Evolutionary conservation across 2,113 vertebrate genomes (phyloP), one percentile per base, ranked within the genome.

Genomic region (Oryzias melastigma): DNA sequence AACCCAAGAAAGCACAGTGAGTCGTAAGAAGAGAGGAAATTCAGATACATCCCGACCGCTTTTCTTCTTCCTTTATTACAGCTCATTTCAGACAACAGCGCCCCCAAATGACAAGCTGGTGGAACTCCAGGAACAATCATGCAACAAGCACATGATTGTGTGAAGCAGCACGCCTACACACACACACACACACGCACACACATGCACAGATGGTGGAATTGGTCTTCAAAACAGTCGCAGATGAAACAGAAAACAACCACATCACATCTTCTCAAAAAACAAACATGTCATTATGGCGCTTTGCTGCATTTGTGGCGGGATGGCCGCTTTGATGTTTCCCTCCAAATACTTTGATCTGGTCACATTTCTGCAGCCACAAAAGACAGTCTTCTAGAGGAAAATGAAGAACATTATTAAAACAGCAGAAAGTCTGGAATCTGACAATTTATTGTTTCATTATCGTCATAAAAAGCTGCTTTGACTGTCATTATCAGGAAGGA

Each of bases 161-260:
- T 12, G 1, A 12, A 8, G 22, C 22, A 22, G 22, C 35, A 10
- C 3, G 10, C 35, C 12, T 3, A 12, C 35, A 35, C 52, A 57
- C 57, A 70, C 50, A 54, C 56, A 69, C 22, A 8, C 35, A 3
- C 3, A 12, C 35, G 12, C 10, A 12, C 35, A 35, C 52, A 57
- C 57, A 70, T 46, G 50, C 56, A 69, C 66, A 78, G 62, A 77
- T 73, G 77, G 70, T 29, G 65, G 73, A 73, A 82, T 66, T 59
- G 45, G 58, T 56, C 74, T 58, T 58, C 49, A 62, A 62, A 69
- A 70, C 55, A 75, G 5, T 66, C 62, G 14, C 54, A 82, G 61
- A 87, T 85, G 69, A 80, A 85, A 82, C 65, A 72, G 64, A 75
- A 78, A 79, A 75, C 52, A 53, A 77, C 84, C 82, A 88, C 82